phyloP scores from a whole-genome alignment of 2,113 vertebrate genomes.

The Oostethus manadensis region DNA sequence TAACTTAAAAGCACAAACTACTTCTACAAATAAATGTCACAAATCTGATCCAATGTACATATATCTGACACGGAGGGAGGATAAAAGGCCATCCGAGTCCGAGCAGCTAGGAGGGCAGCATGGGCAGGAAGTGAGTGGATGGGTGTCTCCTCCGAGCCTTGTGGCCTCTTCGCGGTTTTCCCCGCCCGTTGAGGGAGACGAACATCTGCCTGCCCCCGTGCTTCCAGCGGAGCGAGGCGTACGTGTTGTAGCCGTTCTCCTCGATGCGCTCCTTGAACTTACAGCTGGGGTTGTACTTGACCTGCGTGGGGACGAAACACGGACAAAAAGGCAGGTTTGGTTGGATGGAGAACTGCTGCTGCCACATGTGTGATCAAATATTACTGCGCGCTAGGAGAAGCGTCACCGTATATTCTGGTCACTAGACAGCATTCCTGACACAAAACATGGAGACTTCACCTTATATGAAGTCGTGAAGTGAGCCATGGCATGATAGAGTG shows the following conservation, averaged over 20 bases:
- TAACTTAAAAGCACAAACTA: constrained; percentile 70
- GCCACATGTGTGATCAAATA: no score
- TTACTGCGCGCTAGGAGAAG: no score
- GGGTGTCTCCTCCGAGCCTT: constrained; percentile 79
- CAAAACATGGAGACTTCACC: no score
- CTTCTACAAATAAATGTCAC: constrained; percentile 42
- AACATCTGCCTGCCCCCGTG: constrained; percentile 85
- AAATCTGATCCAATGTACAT: constrained; percentile 52
- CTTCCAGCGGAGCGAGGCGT: constrained; percentile 82
- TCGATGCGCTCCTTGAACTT: constrained; percentile 90
- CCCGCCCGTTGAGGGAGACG: constrained; percentile 80
- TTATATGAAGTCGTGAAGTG: no score
- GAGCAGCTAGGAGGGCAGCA: constrained; percentile 76
- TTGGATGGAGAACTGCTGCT: no score
- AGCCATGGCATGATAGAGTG: no score
- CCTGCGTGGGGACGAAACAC: constrained; percentile 57
- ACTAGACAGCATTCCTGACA: no score
- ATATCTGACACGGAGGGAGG: constrained; percentile 43
- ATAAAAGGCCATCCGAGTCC: constrained; percentile 28
- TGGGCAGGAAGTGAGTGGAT: constrained; percentile 89
- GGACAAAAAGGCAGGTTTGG: neutral
- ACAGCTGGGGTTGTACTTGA: constrained; percentile 83
- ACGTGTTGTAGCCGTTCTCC: constrained; percentile 93
- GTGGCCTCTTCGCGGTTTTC: constrained; percentile 73
- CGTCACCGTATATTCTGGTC: no score